Conservation (phyloP, 2,797 vertebrate genomes). For the Geotrypetes seraphini region DNA sequence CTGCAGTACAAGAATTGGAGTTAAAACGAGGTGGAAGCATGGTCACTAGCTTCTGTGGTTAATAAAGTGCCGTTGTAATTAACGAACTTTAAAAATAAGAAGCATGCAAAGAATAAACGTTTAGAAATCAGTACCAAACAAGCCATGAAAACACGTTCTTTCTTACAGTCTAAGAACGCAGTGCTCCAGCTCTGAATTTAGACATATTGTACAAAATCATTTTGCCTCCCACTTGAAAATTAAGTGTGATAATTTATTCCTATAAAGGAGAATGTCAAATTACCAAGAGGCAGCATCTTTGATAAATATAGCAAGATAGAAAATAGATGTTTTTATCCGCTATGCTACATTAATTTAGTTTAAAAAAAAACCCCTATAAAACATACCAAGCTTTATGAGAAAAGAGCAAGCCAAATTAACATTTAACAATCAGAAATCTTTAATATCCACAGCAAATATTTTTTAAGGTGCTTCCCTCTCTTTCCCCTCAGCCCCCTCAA, state of each 20-base stretch:
- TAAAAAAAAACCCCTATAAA: too few species aligned
- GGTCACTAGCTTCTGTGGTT: slow-evolving; percentile 45
- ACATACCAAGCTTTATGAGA: too few species aligned
- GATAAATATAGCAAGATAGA: slow-evolving; percentile 7
- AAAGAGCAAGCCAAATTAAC: too few species aligned
- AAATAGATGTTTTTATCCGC: too few species aligned
- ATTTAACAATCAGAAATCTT: too few species aligned
- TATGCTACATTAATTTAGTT: too few species aligned
- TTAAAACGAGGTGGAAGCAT: slow-evolving; percentile 52
- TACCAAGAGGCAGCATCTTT: slow-evolving; percentile 63
- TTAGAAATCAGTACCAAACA: slow-evolving; percentile 59
- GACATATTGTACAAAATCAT: slow-evolving; percentile 17
- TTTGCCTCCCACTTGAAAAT: slow-evolving; percentile 25
- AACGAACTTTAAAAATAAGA: slow-evolving; percentile 38
- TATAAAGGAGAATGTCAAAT: slow-evolving; percentile 29
- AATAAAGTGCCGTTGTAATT: slow-evolving; percentile 33
- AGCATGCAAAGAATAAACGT: slow-evolving; percentile 64
- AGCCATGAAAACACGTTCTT: slow-evolving; percentile 56
- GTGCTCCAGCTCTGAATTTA: slow-evolving; percentile 58
- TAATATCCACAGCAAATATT: too few species aligned
- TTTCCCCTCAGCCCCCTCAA: too few species aligned
- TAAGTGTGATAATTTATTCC: slow-evolving; percentile 28
- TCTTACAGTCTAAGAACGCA: slow-evolving; percentile 50
- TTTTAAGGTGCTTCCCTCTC: too few species aligned
- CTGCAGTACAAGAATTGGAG: slow-evolving; percentile 79